Evolutionary conservation across 1,140 invertebrate genomes (phyloP), one percentile per base, ranked within the genome.

Genomic region (Hycleus cichorii): DNA sequence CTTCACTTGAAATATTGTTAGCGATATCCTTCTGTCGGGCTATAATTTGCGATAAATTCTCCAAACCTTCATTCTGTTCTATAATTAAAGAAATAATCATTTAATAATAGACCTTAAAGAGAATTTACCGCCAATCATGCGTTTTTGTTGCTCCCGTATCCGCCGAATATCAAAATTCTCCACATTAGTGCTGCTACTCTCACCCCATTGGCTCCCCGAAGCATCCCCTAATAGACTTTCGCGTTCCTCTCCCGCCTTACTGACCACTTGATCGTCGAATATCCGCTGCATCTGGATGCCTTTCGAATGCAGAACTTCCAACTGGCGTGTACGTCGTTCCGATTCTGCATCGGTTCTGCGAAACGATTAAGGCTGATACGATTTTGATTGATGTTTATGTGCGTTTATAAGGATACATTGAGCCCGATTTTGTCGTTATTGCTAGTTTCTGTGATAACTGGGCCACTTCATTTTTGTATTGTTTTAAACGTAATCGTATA

Each of bases 61-160:
- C 89, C 24, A 93, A 74, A 0, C 88, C 88, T 64, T 80, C 71
- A 69, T 92, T 86, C 81, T 92, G 89, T 49, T 87, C 84, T 85
- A 72, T 61, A 73, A 81, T 39, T 4, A 38, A 27, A 5, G 3
- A 32, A 32, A 46, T 2, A 32, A 7, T 32, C 12, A 50, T 39
- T 47, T 32, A 25, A 47, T 25, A 50, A 50, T 9, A 26, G 12
- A 49, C 51, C 25, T 58, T 57, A 39, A 24, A 40, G 46, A 43
- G 42, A 32, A 46, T 40, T 50, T 66, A 72, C 72, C 66, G 57
- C 61, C 64, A 18, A 73, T 39, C 66, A 73, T 71, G 55, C 57
- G 50, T 52, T 68, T 61, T 49, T 73, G 70, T 10, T 64, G 62
- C 4, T 9, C 43, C 43, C 53, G 32, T 5, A 32, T 32, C 63